Evolutionary conservation across 2,113 vertebrate genomes (phyloP).

Genomic region (Brachypodius melanocephalos): DNA sequence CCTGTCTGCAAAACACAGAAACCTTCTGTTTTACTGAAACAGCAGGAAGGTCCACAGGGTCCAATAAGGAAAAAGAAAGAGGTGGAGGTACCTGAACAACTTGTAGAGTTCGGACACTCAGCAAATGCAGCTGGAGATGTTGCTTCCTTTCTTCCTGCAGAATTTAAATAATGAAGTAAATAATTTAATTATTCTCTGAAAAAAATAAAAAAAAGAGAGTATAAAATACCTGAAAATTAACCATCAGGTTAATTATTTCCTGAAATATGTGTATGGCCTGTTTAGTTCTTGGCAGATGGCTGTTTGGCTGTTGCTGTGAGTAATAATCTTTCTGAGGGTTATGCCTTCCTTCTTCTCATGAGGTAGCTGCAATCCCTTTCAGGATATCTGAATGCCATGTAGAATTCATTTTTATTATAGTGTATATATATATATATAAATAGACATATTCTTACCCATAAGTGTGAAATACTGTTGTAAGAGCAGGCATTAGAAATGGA

Average conservation of each 20-base stretch:
- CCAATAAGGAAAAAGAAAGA: neutral
- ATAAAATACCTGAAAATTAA: neutral
- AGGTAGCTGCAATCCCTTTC: neutral
- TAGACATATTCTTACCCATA: neutral
- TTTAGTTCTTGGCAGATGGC: neutral
- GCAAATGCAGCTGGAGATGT: neutral
- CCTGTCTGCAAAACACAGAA: slow-evolving; percentile 45
- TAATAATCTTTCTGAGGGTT: neutral
- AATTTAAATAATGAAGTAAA: slow-evolving; percentile 4
- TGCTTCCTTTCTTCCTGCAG: slow-evolving; percentile 3
- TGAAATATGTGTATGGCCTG: neutral
- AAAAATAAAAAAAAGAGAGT: neutral
- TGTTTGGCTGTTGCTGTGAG: neutral
- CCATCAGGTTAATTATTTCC: neutral
- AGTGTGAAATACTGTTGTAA: neutral
- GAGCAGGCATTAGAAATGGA: neutral
- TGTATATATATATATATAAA: neutral
- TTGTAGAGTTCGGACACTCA: slow-evolving; percentile 49
- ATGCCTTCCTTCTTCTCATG: neutral
- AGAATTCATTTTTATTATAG: neutral
- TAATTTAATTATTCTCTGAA: neutral
- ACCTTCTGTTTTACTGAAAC: neutral
- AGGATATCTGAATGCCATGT: neutral
- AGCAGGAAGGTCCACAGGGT: neutral
- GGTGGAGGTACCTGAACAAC: slow-evolving; percentile 37